Conservation (phyloP, 2,888 invertebrate species). For the Stenodera caucasica region DNA sequence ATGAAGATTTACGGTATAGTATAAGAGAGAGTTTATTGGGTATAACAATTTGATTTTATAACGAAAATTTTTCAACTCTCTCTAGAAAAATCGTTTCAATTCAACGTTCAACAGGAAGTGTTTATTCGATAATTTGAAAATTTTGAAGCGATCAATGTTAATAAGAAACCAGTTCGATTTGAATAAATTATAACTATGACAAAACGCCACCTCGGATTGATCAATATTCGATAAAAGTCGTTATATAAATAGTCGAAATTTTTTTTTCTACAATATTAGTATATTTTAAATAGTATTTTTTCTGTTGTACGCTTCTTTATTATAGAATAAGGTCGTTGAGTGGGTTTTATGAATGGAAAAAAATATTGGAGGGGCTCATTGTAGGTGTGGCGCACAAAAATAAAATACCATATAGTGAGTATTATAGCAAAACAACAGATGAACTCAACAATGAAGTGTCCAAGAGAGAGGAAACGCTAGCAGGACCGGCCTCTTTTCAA, state of each 20-base stretch:
- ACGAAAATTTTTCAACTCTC: too few species aligned
- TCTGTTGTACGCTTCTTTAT: background rate
- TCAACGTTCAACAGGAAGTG: background rate
- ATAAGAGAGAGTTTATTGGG: too few species aligned
- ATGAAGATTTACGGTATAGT: too few species aligned
- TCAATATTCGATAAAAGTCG: background rate
- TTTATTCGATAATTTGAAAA: background rate
- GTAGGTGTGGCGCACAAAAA: constrained; percentile 21
- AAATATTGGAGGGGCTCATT: constrained; percentile 29
- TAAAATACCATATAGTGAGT: constrained; percentile 5
- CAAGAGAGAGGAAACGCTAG: too few species aligned
- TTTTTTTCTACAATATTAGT: too few species aligned
- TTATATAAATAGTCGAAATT: background rate
- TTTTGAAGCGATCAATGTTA: background rate
- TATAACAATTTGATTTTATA: background rate
- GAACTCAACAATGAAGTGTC: too few species aligned
- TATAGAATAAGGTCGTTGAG: constrained; percentile 43
- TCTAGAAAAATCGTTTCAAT: too few species aligned
- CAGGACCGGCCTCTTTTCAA: too few species aligned
- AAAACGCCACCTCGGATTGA: background rate
- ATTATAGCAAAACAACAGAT: too few species aligned
- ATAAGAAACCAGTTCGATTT: constrained; percentile 3
- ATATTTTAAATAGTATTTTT: background rate
- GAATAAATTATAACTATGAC: constrained; percentile 3
- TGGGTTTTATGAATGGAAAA: constrained; percentile 47